Base-by-base conservation (phyloP, 2,888 invertebrate genomes). In the Sympetrum striolatum region DNA sequence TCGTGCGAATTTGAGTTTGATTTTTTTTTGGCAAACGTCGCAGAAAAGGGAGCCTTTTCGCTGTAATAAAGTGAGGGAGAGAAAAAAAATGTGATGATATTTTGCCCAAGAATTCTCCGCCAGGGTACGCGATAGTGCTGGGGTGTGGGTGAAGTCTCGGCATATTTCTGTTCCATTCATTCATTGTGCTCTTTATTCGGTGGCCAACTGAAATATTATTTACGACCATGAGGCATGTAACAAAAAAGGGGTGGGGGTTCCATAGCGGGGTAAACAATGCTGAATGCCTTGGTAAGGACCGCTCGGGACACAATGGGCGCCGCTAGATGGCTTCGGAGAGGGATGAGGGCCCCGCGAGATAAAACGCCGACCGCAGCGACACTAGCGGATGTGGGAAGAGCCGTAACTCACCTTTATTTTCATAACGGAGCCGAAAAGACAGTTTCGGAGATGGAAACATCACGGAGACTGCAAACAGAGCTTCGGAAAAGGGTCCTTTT, bases 171-270 rank as follows among this genome's bases (percentile, higher is more conserved):
- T 15, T 8, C 53, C 35, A 5, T 81, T 39, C 53, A 82, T 82
- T 82, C 86, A 86, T 86, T 86, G 86, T 86, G 37, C 86, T 86
- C 86, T 86, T 86, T 86, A 86, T 86, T 86, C 39, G 60, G 86
- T 22, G 10, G 58, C 82, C 58, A 37, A 58, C 37, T 86, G 60
- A 86, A 86, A 86, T 86, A 60, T 64, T 86, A 86, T 86, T 86
- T 86, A 86, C 86, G 86, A 60, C 86, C 18, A 25, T 18, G 48
- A 31, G 53, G 5, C 15, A 48, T 58, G 37, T 37, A 86, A 86
- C 86, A 86, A 86, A 86, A 86, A 58, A 8, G 22, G 22, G 82
- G 53, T 53, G 35, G 8, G 22, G 35, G 86, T 73, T 31, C 22
- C 64, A 64, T 73, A 8, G 58, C 6, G 22, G 22, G n/a, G 60